A percentile compares a stretch with the other conserved stretches of the same genome.
These are phyloP conservation scores for Gorsachius goisagi DNA, from an alignment of 2,113 vertebrate genomes.

Conservation along the genomic window DNA sequence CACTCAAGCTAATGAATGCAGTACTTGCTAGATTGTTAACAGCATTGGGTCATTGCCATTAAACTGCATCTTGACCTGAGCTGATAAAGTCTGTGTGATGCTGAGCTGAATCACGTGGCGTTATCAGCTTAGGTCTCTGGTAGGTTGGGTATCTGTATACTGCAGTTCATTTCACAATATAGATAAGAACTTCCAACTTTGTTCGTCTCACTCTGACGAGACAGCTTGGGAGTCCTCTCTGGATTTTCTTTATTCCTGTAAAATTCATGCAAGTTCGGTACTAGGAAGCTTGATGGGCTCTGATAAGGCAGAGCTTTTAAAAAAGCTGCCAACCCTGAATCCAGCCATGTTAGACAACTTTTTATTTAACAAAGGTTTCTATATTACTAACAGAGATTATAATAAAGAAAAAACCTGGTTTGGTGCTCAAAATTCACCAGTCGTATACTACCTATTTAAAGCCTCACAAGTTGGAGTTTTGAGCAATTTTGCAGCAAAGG, in stretches of 20 bases:
- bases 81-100: neutral
- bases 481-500: neutral
- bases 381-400: neutral
- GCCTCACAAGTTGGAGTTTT: neutral
- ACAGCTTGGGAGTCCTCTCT: neutral
- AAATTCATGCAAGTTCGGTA: neutral
- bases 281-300: neutral
- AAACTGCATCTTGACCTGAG: fast-evolving
- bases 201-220: neutral
- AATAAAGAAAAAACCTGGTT: neutral
- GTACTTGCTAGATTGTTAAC: neutral
- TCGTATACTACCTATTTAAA: neutral
- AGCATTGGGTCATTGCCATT: neutral
- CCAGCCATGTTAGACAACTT: neutral
- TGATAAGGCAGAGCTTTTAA: neutral
- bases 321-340: neutral
- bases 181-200: neutral
- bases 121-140: neutral
- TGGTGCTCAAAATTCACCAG: neutral
- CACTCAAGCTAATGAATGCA: neutral
- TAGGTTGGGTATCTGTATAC: neutral
- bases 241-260: neutral
- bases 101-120: neutral
- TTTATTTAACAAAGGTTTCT: neutral
- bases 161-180: neutral